These are phyloP conservation scores for Hippotragus niger DNA, from an alignment of 2,113 vertebrate genomes.

Conservation along the genomic window DNA sequence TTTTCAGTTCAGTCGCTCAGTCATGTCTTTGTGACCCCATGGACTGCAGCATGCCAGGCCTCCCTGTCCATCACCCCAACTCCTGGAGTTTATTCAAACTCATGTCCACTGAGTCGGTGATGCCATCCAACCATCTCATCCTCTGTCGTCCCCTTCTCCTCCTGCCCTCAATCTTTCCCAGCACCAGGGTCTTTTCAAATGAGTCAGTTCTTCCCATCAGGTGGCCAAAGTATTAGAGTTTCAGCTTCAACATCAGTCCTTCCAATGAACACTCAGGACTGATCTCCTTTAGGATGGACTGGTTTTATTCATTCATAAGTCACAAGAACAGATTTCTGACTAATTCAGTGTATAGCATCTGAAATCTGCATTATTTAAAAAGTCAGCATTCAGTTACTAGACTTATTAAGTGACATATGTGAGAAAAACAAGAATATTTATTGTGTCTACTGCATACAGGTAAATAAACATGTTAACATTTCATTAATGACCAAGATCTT, in stretches of 20 bases:
- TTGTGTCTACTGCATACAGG: not conserved
- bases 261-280: not conserved
- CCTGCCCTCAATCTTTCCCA: not conserved
- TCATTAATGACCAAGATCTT: not conserved
- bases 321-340: not conserved
- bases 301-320: not conserved
- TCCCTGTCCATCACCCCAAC: not conserved
- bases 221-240: not conserved
- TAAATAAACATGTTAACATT: not conserved
- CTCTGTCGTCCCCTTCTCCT: not conserved
- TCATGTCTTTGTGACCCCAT: not conserved
- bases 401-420: not conserved
- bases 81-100: not conserved
- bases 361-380: not conserved
- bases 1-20: not conserved
- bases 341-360: not conserved
- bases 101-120: not conserved
- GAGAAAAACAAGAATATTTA: not conserved
- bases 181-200: not conserved
- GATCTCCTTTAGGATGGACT: not conserved
- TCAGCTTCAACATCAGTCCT: not conserved
- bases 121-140: not conserved
- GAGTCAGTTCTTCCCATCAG: not conserved
- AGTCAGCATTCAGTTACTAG: not conserved
- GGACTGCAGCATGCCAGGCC: not conserved